These are phyloP conservation scores for Rhabdomys pumilio DNA, from an alignment of 2,797 vertebrate genomes.

Conservation along the genomic window DNA sequence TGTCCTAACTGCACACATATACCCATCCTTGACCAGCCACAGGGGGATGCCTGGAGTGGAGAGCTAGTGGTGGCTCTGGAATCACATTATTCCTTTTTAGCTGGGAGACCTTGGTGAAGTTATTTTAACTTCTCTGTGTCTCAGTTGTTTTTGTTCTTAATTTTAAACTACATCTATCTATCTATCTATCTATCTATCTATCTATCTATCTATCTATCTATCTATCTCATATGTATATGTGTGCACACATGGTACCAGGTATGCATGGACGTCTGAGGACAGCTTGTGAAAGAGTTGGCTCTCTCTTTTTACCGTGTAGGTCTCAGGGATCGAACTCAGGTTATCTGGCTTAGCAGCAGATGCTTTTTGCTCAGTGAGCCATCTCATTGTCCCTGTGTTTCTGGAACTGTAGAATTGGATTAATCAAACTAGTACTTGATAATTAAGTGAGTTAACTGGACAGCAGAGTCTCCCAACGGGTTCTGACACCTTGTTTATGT, in stretches of 20 bases:
- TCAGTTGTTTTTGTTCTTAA: background rate
- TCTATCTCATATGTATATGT: background rate
- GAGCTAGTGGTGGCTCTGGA: background rate
- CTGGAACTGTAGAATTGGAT: background rate
- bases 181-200: too few species aligned
- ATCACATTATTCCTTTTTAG: background rate
- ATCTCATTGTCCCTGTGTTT: background rate
- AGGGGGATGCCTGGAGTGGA: background rate
- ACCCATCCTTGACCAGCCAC: background rate
- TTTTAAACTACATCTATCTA: background rate
- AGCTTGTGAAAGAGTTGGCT: background rate
- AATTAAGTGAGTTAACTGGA: background rate
- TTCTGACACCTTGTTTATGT: background rate
- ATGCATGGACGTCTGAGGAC: background rate
- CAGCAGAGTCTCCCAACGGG: conserved; percentile 17
- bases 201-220: background rate
- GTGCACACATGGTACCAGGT: rapidly evolving
- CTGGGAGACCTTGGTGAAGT: conserved; percentile 32
- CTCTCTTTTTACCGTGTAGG: background rate
- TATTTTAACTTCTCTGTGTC: background rate
- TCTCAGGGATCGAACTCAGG: background rate
- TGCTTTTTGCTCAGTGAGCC: background rate
- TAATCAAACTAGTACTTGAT: background rate
- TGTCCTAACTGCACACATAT: background rate
- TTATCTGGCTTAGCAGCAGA: background rate